Base-by-base conservation (phyloP, 2,797 vertebrate species). In the Alosa sapidissima region DNA sequence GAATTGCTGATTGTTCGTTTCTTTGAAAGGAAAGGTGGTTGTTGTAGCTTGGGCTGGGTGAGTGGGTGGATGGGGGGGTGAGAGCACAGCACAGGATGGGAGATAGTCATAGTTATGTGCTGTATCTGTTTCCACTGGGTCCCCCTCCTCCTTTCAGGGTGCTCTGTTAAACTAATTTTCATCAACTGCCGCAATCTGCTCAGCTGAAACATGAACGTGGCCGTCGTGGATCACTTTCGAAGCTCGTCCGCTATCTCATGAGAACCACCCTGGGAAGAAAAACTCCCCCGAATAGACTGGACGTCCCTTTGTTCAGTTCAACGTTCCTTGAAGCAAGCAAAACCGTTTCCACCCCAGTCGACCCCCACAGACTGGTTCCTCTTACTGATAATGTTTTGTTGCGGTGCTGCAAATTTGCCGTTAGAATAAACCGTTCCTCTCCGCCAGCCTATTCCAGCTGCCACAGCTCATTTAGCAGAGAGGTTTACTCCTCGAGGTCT, bases 1-100 rank as follows among this genome's bases (percentile, higher is more conserved):
- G 51, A 89, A 49, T 90, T 91, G 90, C 65, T 85, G 81, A 82
- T 89, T 2, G 55, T 89, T 91, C 81, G 87, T 90, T 83, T 90
- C 54, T 55, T 51, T 81, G 82, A 89, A 84, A 88, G 16, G 36
- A 78, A 36, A 78, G 41, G 72, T 78, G 41, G 41, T 78, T 78
- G 19, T 16, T 78, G 58, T 62, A 45, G 16, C 19, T 8, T 33
- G 36, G 33, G 7, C 3, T 33, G 62, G 62, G 62, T 5, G 24
- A 6, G 13, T 16, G 55, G 16, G 55, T 51, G 55, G 55, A 13
- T 58, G 55, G 55, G 14, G 21, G 55, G 5, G 21, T 51, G 51
- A 51, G 6, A 55, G 3, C 52, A 1, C 2, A 3, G 58, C 7
- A 24, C n/a, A 62, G 58, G 58, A 9, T 62, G 58, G 81, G 68